These are phyloP conservation scores for Cerastis leucographa DNA, from an alignment of 2,888 invertebrate genomes.

Conservation along the genomic window DNA sequence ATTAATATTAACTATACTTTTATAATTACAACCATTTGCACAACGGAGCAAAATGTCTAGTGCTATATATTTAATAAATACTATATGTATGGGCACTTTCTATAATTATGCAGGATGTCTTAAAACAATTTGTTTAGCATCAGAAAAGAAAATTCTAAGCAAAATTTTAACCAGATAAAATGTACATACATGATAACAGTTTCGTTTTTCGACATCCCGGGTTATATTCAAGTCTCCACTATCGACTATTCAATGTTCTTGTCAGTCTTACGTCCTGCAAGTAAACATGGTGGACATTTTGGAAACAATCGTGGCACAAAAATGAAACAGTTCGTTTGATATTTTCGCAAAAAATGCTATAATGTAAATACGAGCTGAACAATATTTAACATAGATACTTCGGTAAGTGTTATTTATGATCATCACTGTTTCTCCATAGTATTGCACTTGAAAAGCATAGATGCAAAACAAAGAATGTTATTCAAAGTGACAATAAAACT, in stretches of 20 bases:
- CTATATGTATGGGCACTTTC: slow-evolving; percentile 83
- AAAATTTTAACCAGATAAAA: slow-evolving; percentile 58
- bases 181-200: slow-evolving; percentile 45
- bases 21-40: slow-evolving; percentile 90
- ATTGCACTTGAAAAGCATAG: slow-evolving; percentile 57
- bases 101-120: slow-evolving; percentile 79
- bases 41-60: slow-evolving; percentile 88
- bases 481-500: slow-evolving; percentile 38
- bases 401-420: slow-evolving; percentile 50
- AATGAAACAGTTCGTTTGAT: slow-evolving; percentile 64
- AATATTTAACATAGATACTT: slow-evolving; percentile 57
- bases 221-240: slow-evolving; percentile 74
- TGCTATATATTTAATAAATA: slow-evolving; percentile 84
- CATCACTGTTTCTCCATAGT: slow-evolving; percentile 53
- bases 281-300: slow-evolving; percentile 72
- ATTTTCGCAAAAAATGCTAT: slow-evolving; percentile 67
- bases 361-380: slow-evolving; percentile 61
- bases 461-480: slow-evolving; percentile 58
- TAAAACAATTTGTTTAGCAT: slow-evolving; percentile 73
- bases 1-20: slow-evolving; percentile 85
- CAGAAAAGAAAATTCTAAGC: slow-evolving; percentile 50
- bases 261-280: slow-evolving; percentile 86
- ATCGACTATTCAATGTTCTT: slow-evolving; percentile 78
- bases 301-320: slow-evolving; percentile 70
- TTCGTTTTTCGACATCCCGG: slow-evolving; percentile 80